Evolutionary conservation across 2,888 invertebrate genomes (phyloP).

Genomic region (Acanthosepion esculentum): DNA sequence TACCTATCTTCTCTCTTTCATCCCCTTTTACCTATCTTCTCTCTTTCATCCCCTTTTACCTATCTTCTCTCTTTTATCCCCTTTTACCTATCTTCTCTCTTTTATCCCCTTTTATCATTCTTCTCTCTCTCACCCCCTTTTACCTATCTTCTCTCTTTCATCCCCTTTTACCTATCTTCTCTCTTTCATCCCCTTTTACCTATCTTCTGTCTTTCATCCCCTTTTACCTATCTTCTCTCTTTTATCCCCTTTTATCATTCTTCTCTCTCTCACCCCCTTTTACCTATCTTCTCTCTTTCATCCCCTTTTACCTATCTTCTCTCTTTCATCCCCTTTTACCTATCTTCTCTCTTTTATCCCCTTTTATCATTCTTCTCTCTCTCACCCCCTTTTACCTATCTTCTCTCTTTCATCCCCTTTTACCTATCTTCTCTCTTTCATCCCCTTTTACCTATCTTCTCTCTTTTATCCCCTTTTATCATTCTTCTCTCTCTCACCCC

Average conservation of each 20-base stretch:
- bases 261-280: neutral
- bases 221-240: no score
- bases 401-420: fast-evolving
- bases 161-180: no score
- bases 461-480: neutral
- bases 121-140: no score
- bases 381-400: neutral
- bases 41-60: no score
- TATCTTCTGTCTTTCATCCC: neutral
- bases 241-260: neutral
- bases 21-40: fast-evolving
- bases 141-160: no score
- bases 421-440: neutral
- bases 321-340: neutral
- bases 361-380: no score
- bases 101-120: no score
- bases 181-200: no score
- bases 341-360: neutral
- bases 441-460: neutral
- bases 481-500: neutral
- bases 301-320: neutral
- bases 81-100: no score
- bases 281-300: neutral
- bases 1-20: no score
- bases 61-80: no score